phyloP scores from a whole-genome alignment of 2,797 vertebrate genomes.

The Urosaurus nigricauda region DNA sequence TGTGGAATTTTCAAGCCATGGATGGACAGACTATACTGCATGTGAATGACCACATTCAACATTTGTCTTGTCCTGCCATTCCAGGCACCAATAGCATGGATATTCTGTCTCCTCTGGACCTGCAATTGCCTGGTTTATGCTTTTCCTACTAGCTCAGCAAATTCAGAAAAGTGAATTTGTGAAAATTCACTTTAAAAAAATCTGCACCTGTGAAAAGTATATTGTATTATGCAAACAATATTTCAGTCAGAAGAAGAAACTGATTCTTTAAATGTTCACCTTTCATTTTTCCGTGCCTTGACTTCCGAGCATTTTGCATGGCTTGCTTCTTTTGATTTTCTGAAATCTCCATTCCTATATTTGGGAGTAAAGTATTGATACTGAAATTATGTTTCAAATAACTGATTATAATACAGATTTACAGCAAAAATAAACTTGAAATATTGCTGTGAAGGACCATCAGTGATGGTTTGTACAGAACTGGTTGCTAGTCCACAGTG shows the following conservation, averaged over 20 bases:
- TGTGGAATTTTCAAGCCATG: too few relatives aligned
- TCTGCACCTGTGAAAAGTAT: neutral
- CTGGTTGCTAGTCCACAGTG: too few relatives aligned
- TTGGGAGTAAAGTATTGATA: conserved; percentile 51
- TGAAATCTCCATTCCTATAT: conserved; percentile 94
- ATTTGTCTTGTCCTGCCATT: neutral
- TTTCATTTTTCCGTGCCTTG: conserved; percentile 93
- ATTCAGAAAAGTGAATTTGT: too few relatives aligned
- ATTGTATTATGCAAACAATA: neutral
- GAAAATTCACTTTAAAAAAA: too few relatives aligned
- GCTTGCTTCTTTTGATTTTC: conserved; percentile 94
- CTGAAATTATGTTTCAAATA: conserved; percentile 40
- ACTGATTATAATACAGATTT: conserved; percentile 15
- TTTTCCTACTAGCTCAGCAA: too few relatives aligned
- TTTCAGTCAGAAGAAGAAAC: neutral
- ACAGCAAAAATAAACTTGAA: neutral
- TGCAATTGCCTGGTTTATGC: neutral
- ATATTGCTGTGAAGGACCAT: neutral
- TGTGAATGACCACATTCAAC: neutral
- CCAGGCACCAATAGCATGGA: neutral
- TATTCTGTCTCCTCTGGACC: neutral
- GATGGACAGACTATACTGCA: neutral
- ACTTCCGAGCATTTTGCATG: conserved; percentile 91
- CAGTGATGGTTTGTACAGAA: too few relatives aligned
- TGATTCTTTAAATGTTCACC: conserved; percentile 77